A percentile compares a stretch with the other conserved stretches of the same genome.
phyloP scores from a whole-genome alignment of 2,888 invertebrate species.

The Carabus problematicus region DNA sequence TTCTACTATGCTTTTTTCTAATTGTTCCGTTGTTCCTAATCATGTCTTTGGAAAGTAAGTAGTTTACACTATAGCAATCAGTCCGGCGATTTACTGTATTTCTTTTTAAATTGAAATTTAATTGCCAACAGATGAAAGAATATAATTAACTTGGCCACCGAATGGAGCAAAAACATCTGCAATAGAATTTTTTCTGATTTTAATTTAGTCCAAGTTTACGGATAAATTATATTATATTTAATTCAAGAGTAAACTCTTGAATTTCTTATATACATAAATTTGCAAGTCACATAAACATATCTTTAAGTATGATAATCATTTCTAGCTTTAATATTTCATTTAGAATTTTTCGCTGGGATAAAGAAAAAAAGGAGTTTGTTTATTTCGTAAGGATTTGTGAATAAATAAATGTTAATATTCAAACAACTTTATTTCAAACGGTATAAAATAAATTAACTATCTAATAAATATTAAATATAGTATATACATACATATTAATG shows the following conservation, averaged over 20 bases:
- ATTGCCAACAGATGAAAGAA: too few relatives aligned
- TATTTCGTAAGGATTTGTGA: not conserved
- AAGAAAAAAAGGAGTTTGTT: too few relatives aligned
- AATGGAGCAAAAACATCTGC: too few relatives aligned
- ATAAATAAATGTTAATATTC: constrained; percentile 27
- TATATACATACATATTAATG: constrained; percentile 32
- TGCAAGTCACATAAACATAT: not conserved
- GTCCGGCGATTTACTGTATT: too few relatives aligned
- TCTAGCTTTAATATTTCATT: not conserved
- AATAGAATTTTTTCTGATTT: too few relatives aligned
- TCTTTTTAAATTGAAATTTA: too few relatives aligned
- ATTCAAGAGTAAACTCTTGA: not conserved
- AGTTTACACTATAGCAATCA: constrained; percentile 19
- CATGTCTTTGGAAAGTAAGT: constrained; percentile 22
- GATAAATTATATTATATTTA: too few relatives aligned
- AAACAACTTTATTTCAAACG: constrained; percentile 41
- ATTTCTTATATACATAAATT: not conserved
- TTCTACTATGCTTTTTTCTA: constrained; percentile 29
- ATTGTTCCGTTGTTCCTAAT: constrained; percentile 25
- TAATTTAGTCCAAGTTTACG: too few relatives aligned
- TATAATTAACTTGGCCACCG: too few relatives aligned
- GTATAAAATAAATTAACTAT: constrained; percentile 42
- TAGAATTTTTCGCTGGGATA: not conserved
- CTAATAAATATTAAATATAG: constrained; percentile 43
- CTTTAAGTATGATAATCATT: not conserved